Conservation (phyloP, 2,113 vertebrate species). For the human (Homo sapiens) region DNA sequence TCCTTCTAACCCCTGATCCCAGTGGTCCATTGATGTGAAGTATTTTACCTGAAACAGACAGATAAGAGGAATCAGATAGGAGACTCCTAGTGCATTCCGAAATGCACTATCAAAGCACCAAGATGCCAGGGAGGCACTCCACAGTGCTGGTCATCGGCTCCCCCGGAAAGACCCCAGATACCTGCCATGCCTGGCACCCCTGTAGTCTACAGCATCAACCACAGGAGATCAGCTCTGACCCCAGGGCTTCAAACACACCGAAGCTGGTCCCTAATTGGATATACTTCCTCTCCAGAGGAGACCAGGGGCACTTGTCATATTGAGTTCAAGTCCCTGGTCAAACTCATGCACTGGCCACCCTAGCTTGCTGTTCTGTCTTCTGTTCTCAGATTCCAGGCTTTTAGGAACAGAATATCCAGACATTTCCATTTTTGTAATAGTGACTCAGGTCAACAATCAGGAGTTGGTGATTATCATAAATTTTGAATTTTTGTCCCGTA, state of each 20-base stretch:
- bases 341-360: background rate
- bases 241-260: background rate
- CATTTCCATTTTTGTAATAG: background rate
- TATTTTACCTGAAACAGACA: background rate
- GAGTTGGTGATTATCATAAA: background rate
- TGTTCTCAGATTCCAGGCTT: background rate
- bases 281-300: background rate
- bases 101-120: background rate
- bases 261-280: background rate
- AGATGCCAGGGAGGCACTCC: background rate
- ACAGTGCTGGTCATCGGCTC: background rate
- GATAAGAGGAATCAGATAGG: background rate
- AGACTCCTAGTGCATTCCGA: background rate
- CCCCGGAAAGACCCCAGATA: background rate
- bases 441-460: background rate
- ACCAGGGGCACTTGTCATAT: background rate
- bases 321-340: background rate
- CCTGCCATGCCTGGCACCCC: fast-evolving
- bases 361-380: background rate
- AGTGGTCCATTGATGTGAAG: background rate
- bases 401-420: background rate
- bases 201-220: background rate
- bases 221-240: background rate
- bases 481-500: conserved; percentile 12
- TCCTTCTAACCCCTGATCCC: background rate